Evolutionary conservation across 2,888 invertebrate genomes (phyloP), one percentile per base, ranked within the genome.

Genomic region (Acleris laterana): DNA sequence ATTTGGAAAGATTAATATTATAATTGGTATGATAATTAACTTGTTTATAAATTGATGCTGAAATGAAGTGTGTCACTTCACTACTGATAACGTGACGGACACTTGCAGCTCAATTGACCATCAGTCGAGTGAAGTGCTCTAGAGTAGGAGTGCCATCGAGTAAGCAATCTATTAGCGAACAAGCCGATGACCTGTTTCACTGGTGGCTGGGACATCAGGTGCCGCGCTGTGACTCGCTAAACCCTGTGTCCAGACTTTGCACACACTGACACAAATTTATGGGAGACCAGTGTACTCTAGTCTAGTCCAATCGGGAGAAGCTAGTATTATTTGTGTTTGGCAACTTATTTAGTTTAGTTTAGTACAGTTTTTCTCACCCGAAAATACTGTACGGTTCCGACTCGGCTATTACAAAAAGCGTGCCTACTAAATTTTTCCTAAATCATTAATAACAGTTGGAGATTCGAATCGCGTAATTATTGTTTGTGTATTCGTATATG

Each of bases 141-240:
- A 32, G 51, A 44, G 44, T 28, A 56, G 19, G 51, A 63, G 57
- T 63, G 57, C 32, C 48, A 53, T 46, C 32, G 44, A 59, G 51
- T 53, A 48, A 64, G 51, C 53, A 53, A 49, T 59, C 38, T 64
- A 64, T 52, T 59, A 64, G 51, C n/a, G 53, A 46, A 57, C 42
- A 55, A 19, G 25, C 22, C 44, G 57, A 28, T 63, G 57, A 32
- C 55, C 38, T 19, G 57, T 25, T 52, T 62, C 38, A 49, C 25
- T 46, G 22, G 38, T n/a, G 46, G 52, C 28, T 46, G 50, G 22
- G 38, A 20, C 32, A 57, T 17, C 51, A 51, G 58, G 63, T 63
- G 63, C 20, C 44, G 55, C n/a, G 25, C 58, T 20, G 52, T 58
- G 20, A 48, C 63, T 38, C 22, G 50, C 56, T 46, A 53, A 63